Evolutionary conservation across 2,797 vertebrate genomes (phyloP).

Genomic region (Girardinus metallicus): DNA sequence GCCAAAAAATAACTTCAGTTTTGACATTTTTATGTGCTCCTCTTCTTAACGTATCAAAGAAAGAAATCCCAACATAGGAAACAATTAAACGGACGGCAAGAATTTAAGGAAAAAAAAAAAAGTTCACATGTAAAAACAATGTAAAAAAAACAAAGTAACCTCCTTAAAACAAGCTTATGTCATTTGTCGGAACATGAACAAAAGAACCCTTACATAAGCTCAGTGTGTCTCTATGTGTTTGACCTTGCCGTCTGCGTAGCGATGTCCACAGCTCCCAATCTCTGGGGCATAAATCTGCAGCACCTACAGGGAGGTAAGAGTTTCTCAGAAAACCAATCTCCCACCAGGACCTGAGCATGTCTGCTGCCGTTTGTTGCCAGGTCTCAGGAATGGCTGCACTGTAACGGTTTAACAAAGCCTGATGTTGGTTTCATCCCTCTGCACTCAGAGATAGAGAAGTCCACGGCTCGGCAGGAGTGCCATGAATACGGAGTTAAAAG

Average conservation of each 20-base stretch:
- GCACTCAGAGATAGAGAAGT: slow-evolving; percentile 72
- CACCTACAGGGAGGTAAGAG: slow-evolving; percentile 60
- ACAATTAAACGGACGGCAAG: background rate
- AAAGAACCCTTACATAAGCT: slow-evolving; percentile 62
- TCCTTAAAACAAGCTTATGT: slow-evolving; percentile 32
- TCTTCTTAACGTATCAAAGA: background rate
- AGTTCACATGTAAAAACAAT: background rate
- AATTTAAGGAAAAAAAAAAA: background rate
- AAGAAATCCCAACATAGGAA: background rate
- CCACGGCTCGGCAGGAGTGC: slow-evolving; percentile 74
- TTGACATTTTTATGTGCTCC: background rate
- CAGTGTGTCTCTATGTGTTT: slow-evolving; percentile 37
- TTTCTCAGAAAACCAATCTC: slow-evolving; percentile 63
- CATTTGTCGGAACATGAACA: slow-evolving; percentile 50
- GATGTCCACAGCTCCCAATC: slow-evolving; percentile 67
- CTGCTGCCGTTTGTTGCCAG: slow-evolving; percentile 66
- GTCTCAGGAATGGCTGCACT: slow-evolving; percentile 69
- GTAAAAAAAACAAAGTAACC: slow-evolving; percentile 10
- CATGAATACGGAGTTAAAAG: slow-evolving; percentile 80
- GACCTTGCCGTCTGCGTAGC: slow-evolving; percentile 65
- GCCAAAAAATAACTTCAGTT: background rate
- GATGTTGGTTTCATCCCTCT: slow-evolving; percentile 64
- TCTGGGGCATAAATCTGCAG: slow-evolving; percentile 75
- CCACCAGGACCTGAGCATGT: slow-evolving; percentile 46
- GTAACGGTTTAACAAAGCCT: slow-evolving; percentile 67